Base-by-base conservation (phyloP, 2,888 invertebrate genomes). In the Noctua fimbriata region DNA sequence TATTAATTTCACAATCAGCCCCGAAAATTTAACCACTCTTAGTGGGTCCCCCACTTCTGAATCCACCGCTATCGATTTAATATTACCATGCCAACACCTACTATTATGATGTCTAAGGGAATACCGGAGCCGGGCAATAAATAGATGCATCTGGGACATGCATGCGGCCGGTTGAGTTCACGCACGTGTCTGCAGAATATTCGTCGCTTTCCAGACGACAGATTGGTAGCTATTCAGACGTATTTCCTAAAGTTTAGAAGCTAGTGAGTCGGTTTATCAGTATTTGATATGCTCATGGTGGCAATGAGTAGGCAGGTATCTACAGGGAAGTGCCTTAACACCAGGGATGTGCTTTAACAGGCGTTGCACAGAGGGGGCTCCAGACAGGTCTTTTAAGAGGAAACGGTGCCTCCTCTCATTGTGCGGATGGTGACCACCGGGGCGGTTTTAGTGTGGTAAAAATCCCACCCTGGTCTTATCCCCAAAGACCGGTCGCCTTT, bases 81-180 rank as follows among this genome's bases (percentile, higher is more conserved):
- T 41, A 67, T n/a, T 41, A 55, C n/a, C 16, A 41, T 41, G 41
- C 12, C 16, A 67, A 66, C 36, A 5, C 10, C 36, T 32, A 10
- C 21, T 36, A 67, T n/a, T 41, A 67, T n/a, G n/a, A 44, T 67
- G n/a, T 41, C 16, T 44, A 67, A n/a, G n/a, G 41, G 41, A 44
- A n/a, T 44, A 67, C n/a, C 24, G 41, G 6, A 67, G n/a, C 44
- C 4, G n/a, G 41, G 67, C 44, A 67, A 44, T 67, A 44, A 67
- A 67, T 44, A 67, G 67, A 67, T 67, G 67, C 67, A 67, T 67
- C 67, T 67, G 44, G 67, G 44, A n/a, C 41, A 67, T 67, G 41
- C 67, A 67, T 44, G 5, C n/a, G 21, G 16, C 14, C 41, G 24
- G 67, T 44, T 67, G 16, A 67, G n/a, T n/a, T 18, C 14, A 41